A percentile compares a stretch with the other conserved stretches of the same genome.
These are phyloP conservation scores for Kryptopterus vitreolus DNA, from an alignment of 2,797 vertebrate genomes.

Conservation along the genomic window DNA sequence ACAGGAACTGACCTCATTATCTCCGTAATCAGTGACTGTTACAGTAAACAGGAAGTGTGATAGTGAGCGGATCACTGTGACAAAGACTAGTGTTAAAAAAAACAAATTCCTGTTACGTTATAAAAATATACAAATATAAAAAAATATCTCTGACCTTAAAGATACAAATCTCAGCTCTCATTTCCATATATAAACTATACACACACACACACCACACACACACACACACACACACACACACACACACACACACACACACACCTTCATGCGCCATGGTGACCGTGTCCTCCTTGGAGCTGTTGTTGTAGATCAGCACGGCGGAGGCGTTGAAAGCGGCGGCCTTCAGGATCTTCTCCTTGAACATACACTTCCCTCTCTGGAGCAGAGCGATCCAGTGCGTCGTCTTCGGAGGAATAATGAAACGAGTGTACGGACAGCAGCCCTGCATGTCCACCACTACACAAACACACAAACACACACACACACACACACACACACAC, in stretches of 20 bases:
- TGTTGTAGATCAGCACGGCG: conserved; percentile 96
- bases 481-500: conserved; percentile 27
- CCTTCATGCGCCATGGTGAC: conserved; percentile 97
- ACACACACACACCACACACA: background rate
- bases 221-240: conserved; percentile 5
- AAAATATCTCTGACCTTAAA: too few relatives aligned
- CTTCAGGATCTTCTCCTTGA: conserved; percentile 93
- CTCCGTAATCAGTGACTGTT: too few relatives aligned
- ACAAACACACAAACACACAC: conserved; percentile 5
- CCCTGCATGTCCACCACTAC: conserved; percentile 90
- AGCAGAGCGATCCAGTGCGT: conserved; percentile 94
- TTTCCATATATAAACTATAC: background rate
- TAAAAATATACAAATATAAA: too few relatives aligned
- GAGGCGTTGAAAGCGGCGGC: conserved; percentile 89
- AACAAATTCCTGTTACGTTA: too few relatives aligned
- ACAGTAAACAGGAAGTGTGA: too few relatives aligned
- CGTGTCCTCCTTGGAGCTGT: conserved; percentile 85
- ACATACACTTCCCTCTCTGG: conserved; percentile 94
- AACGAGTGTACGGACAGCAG: conserved; percentile 89
- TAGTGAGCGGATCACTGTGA: too few relatives aligned
- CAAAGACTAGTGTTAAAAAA: too few relatives aligned
- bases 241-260: conserved; percentile 56
- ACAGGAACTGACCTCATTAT: too few relatives aligned
- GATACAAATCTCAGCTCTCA: too few relatives aligned
- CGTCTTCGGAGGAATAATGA: conserved; percentile 84